A percentile compares a stretch with the other conserved stretches of the same genome.
Evolutionary conservation across 2,888 invertebrate species (phyloP).

Genomic region (Chalcosyrphus nemorum): DNA sequence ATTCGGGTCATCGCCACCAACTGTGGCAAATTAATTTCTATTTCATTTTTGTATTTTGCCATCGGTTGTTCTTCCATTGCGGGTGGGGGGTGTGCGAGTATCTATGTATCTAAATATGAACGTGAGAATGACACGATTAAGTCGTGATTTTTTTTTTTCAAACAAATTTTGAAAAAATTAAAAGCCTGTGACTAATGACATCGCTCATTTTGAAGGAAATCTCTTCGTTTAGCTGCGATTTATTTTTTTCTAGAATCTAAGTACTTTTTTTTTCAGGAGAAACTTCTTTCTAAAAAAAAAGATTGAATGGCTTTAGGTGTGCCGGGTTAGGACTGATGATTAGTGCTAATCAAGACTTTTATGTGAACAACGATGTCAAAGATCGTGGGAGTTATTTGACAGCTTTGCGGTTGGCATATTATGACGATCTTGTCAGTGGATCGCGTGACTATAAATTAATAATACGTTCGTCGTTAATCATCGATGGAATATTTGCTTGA

Average conservation of each 20-base stretch:
- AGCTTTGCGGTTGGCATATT: not conserved
- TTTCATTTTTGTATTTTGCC: constrained; percentile 28
- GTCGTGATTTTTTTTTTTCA: not conserved
- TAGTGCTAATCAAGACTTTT: not conserved
- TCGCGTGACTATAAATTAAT: not conserved
- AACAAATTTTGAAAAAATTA: constrained; percentile 15
- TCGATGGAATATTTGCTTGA: too few species aligned
- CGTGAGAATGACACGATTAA: constrained; percentile 22
- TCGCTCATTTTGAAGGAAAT: not conserved
- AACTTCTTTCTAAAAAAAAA: not conserved
- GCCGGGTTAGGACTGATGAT: not conserved
- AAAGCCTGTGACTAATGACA: constrained; percentile 64
- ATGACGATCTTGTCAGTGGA: not conserved
- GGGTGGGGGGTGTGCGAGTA: constrained; percentile 2
- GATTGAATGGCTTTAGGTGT: not conserved
- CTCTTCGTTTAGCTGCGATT: not conserved
- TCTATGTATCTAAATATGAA: too few species aligned
- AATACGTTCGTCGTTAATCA: too few species aligned
- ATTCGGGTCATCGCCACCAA: constrained; percentile 50
- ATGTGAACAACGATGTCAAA: constrained; percentile 45
- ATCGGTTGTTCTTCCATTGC: not conserved
- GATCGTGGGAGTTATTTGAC: constrained; percentile 32
- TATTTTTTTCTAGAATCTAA: not conserved
- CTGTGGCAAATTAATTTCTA: constrained; percentile 49
- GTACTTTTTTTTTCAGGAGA: not conserved